A percentile compares a stretch with the other conserved stretches of the same genome.
These are phyloP conservation scores for Eustalomyia histrio DNA, from an alignment of 2,888 invertebrate genomes.

Conservation along the genomic window DNA sequence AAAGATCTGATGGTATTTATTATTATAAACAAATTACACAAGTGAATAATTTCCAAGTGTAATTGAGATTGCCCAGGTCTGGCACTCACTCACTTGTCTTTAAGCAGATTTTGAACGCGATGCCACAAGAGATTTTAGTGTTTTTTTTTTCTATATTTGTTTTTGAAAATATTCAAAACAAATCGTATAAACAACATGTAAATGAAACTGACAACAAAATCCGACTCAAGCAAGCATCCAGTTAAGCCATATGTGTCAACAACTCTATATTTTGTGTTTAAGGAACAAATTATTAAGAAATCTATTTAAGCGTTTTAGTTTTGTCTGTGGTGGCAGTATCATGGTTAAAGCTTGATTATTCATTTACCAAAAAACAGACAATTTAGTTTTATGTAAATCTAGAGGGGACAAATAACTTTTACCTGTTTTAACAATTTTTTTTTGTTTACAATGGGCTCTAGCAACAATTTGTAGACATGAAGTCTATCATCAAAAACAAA, in stretches of 20 bases:
- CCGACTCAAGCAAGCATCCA: slow-evolving; percentile 34
- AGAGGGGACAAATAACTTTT: slow-evolving; percentile 2
- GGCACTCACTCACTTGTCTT: slow-evolving; percentile 13
- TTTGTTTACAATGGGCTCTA: background rate
- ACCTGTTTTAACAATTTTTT: background rate
- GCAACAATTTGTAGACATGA: slow-evolving; percentile 13
- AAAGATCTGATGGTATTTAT: too few relatives aligned
- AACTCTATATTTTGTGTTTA: slow-evolving; percentile 24
- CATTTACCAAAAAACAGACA: background rate
- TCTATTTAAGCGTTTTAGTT: slow-evolving; percentile 4
- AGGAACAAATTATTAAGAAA: slow-evolving; percentile 23
- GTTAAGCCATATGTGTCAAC: slow-evolving; percentile 43
- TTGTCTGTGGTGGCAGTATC: background rate
- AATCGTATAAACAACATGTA: slow-evolving; percentile 31
- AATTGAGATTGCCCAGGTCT: background rate
- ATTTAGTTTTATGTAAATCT: background rate
- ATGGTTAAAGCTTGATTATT: background rate
- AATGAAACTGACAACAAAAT: slow-evolving; percentile 37
- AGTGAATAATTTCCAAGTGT: too few relatives aligned
- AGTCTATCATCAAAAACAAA: slow-evolving; percentile 4
- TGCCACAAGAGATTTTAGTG: background rate
- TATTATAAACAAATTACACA: too few relatives aligned
- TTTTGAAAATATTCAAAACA: background rate
- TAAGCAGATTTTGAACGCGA: slow-evolving; percentile 5
- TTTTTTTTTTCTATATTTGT: background rate